A percentile compares a stretch with the other conserved stretches of the same genome.
phyloP scores from a whole-genome alignment of 1,140 invertebrate species.

The Zeugodacus cucurbitae region DNA sequence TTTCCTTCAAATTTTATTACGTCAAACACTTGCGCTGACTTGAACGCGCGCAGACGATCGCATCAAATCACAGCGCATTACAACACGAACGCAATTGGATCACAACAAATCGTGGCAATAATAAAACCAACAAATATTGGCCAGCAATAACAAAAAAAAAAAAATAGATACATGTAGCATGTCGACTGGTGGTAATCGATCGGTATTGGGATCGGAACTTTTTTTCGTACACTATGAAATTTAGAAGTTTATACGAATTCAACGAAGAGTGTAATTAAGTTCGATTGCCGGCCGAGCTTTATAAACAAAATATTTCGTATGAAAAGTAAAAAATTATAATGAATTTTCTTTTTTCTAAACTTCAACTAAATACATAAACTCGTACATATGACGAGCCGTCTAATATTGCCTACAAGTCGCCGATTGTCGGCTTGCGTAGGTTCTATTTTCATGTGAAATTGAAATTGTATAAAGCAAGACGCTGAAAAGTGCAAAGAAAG shows the following conservation, averaged over 20 bases:
- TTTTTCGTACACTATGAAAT: background rate
- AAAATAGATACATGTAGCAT: background rate
- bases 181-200: slow-evolving; percentile 11
- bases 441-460: slow-evolving; percentile 38
- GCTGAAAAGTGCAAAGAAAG: background rate
- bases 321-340: slow-evolving; percentile 9
- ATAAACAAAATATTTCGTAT: slow-evolving; percentile 18
- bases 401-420: background rate
- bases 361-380: too few relatives aligned
- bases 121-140: background rate
- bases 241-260: background rate
- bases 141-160: background rate
- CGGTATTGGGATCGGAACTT: background rate
- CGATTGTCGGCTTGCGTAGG: background rate
- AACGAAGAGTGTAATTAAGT: slow-evolving; percentile 22
- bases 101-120: background rate
- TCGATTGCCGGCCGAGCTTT: background rate
- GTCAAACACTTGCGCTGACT: background rate
- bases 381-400: background rate
- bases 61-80: slow-evolving; percentile 10
- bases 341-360: slow-evolving; percentile 9
- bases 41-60: background rate
- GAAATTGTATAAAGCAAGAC: slow-evolving; percentile 18
- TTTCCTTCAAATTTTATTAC: background rate
- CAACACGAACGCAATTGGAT: background rate